Base-by-base conservation (phyloP, 2,797 vertebrate species). In the Chaunax sp. region DNA sequence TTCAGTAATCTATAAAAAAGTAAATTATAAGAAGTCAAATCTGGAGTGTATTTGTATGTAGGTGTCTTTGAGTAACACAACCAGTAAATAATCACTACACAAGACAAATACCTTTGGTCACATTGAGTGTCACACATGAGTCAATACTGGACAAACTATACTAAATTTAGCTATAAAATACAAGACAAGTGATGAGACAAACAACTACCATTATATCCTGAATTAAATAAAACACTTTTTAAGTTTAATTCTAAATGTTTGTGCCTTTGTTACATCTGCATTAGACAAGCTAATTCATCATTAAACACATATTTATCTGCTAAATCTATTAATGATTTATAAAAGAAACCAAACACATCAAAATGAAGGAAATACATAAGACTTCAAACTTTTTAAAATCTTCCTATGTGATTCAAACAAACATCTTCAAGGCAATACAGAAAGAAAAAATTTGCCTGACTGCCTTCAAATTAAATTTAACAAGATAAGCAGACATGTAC, bases 1-100 rank as follows among this genome's bases (percentile, higher is more conserved):
- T 84, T 89, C 67, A 81, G 84, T 91, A 89, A 92, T 92, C 91
- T 83, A 89, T 90, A 53, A 65, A 76, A 76, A 84, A 81, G 79
- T 89, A 87, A 90, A 92, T 93, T 87, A 90, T 91, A 86, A 83
- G 77, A 86, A 65, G 82, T 69, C 69, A 78, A 89, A 83, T 91
- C 89, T 90, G 91, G 85, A 91, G 65, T 54, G 55, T 26, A 56
- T 66, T 89, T 91, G 89, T 84, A 93, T 92, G 89, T 84, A 33
- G 80, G 84, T 80, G 81, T 92, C 82, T 83, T 8, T 3, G 14
- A 40, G 6, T 15, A 40, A 40, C 13, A 14, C 7, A 37, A 8
- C 11, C 10, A 37, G 35, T 37, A 14, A 37, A 37, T 37, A 37
- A 37, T 12, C 13, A 14, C 35, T 8, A 37, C 3, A 37, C 7